Conservation (phyloP, 2,888 invertebrate genomes). For the Torymus auratus region DNA sequence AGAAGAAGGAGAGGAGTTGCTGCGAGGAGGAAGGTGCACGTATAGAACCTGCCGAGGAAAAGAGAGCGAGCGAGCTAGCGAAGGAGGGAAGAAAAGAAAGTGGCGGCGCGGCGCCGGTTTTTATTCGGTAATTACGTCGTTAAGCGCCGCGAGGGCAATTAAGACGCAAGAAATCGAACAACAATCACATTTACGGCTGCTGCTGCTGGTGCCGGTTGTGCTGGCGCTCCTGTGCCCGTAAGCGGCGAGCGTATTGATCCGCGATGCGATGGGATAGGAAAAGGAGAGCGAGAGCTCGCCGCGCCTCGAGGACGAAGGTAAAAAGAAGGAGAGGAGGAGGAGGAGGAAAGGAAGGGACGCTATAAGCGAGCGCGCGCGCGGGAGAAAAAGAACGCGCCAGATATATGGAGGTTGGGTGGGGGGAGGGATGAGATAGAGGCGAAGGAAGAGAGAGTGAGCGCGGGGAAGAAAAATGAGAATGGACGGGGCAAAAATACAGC, state of each 20-base stretch:
- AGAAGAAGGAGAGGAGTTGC: background rate
- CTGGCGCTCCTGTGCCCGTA: background rate
- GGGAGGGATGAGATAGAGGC: conserved; percentile 33
- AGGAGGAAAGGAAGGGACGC: conserved; percentile 13
- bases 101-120: conserved; percentile 61
- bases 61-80: background rate
- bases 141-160: conserved; percentile 71
- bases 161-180: conserved; percentile 74
- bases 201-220: background rate
- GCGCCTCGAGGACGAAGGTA: conserved; percentile 41
- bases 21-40: too few relatives aligned
- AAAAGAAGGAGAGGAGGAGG: conserved; percentile 8
- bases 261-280: conserved; percentile 55
- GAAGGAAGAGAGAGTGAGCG: conserved; percentile 12
- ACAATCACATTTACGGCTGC: conserved; percentile 71
- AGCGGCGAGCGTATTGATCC: conserved; percentile 52
- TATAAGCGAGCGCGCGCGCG: too few relatives aligned
- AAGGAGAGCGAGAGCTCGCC: conserved; percentile 60
- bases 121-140: conserved; percentile 74
- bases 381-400: conserved; percentile 21
- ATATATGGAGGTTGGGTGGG: conserved; percentile 27
- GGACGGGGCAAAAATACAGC: conserved; percentile 45
- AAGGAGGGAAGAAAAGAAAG: conserved; percentile 20
- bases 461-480: conserved; percentile 44
- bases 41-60: background rate